Percentiles rank a stretch among this genome's conserved stretches.
These are phyloP conservation scores for Notarius lentiginosus DNA, from an alignment of 2,113 vertebrate species.

Conservation along the genomic window DNA sequence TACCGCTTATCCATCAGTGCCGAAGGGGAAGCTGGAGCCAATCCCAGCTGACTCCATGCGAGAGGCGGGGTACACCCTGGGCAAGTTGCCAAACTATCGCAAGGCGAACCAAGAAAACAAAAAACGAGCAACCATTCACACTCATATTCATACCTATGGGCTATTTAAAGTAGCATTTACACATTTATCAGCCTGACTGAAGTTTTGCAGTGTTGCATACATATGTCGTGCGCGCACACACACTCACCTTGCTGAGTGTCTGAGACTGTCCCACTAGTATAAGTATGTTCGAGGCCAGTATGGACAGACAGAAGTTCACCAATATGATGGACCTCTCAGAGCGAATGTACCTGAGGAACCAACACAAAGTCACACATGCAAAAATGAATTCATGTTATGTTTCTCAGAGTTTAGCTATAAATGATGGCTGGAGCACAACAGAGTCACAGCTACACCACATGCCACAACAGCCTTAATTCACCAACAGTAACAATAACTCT, in stretches of 20 bases:
- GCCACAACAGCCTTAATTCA: not conserved
- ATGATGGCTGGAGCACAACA: not conserved
- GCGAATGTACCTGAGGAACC: slow-evolving; percentile 84
- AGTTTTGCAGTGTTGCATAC: not conserved
- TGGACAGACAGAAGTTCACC: slow-evolving; percentile 96
- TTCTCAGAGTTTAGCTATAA: not conserved
- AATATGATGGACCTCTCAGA: slow-evolving; percentile 96
- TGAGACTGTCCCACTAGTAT: slow-evolving; percentile 97
- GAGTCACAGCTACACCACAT: not conserved
- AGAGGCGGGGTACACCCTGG: too few relatives aligned
- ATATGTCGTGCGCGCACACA: slow-evolving; percentile 2
- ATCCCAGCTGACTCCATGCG: too few relatives aligned
- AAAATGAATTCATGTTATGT: not conserved
- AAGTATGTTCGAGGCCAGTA: slow-evolving; percentile 94
- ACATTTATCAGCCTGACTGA: too few relatives aligned
- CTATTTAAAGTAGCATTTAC: too few relatives aligned
- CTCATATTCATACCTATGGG: too few relatives aligned
- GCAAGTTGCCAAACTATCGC: too few relatives aligned
- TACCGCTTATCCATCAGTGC: too few relatives aligned
- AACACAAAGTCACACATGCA: not conserved
- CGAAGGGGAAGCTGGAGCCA: too few relatives aligned
- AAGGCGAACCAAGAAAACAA: too few relatives aligned
- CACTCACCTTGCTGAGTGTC: slow-evolving; percentile 93
- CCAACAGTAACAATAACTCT: not conserved
- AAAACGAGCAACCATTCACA: too few relatives aligned